These are phyloP conservation scores for Phthorimaea operculella DNA, from an alignment of 1,140 invertebrate genomes.

Conservation along the genomic window DNA sequence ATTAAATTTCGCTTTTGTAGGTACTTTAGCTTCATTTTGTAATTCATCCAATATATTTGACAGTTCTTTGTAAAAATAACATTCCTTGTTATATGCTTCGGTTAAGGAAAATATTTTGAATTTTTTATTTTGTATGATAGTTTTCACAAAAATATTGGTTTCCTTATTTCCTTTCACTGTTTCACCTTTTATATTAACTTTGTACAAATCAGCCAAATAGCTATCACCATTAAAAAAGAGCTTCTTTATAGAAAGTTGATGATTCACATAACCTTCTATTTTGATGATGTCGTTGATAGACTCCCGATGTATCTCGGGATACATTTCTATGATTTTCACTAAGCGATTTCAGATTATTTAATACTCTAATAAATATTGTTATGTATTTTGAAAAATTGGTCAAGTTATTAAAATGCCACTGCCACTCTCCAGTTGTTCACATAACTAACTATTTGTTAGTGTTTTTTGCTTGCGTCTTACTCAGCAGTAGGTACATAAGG, in stretches of 20 bases:
- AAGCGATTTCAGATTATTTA: too few species aligned
- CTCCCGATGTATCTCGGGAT: slow-evolving; percentile 1
- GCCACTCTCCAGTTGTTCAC: too few species aligned
- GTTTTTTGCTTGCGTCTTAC: too few species aligned
- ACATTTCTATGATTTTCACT: too few species aligned
- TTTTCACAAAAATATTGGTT: slow-evolving; percentile 39
- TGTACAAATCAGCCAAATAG: slow-evolving; percentile 32
- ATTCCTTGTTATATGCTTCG: slow-evolving; percentile 29
- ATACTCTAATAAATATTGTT: too few species aligned
- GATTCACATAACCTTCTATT: slow-evolving; percentile 21
- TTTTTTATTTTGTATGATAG: slow-evolving; percentile 28
- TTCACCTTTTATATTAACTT: slow-evolving; percentile 29
- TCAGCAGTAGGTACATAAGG: too few species aligned
- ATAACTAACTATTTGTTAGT: too few species aligned
- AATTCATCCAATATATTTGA: slow-evolving; percentile 20
- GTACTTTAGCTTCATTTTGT: slow-evolving; percentile 30
- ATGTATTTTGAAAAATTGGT: too few species aligned
- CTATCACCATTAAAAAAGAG: slow-evolving; percentile 30
- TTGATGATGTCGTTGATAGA: slow-evolving; percentile 16
- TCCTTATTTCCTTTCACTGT: slow-evolving; percentile 28
- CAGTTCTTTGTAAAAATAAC: slow-evolving; percentile 24
- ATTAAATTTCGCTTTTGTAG: slow-evolving; percentile 21
- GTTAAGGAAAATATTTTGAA: slow-evolving; percentile 27
- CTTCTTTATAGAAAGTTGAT: slow-evolving; percentile 19
- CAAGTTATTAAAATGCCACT: too few species aligned